Base-by-base conservation (phyloP, 2,888 invertebrate genomes). In the Standfussiana lucernea region DNA sequence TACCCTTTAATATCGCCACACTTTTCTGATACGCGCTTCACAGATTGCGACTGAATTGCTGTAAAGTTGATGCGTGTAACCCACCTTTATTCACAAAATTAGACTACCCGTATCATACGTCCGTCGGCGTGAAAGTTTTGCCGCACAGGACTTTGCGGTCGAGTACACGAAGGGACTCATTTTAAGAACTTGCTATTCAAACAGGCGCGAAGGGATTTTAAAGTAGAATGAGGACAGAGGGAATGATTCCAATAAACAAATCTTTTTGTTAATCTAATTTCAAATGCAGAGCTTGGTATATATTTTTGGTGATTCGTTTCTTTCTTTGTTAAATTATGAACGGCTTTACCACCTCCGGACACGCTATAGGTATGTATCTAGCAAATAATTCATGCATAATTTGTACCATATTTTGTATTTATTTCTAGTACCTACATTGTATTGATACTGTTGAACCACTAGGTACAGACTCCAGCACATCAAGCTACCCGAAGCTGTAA, bases 61-160 rank as follows among this genome's bases (percentile, higher is more conserved):
- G 21, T 3, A 15, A 42, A 56, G 37, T 32, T 21, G 28, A 10
- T 7, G 15, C 37, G 4, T 56, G 35, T 21, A 8, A n/a, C 3
- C 10, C 15, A 21, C 40, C 40, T 28, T 65, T 61, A 65, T 68
- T 45, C 32, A 53, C 40, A 73, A 64, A 71, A 50, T 73, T 68
- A 50, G 45, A 45, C n/a, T n/a, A 73, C 73, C 72, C 67, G 70
- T 64, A 78, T 84, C 61, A 37, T 59, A 75, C 56, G 56, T 42
- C 62, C 32, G 24, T 42, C 32, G 15, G 32, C n/a, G 53, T 2
- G 7, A 70, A 59, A 73, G 66, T 72, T 72, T 66, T 72, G 61
- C 47, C 35, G 35, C 53, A 40, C 35, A 82, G 45, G 28, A 61
- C 45, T 61, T 76, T 68, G 56, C 5, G 53, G 80, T 70, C 21